Evolutionary conservation across 2,888 invertebrate species (phyloP), one percentile per base, ranked within the genome.

Genomic region (Nematopogon swammerdamellus): DNA sequence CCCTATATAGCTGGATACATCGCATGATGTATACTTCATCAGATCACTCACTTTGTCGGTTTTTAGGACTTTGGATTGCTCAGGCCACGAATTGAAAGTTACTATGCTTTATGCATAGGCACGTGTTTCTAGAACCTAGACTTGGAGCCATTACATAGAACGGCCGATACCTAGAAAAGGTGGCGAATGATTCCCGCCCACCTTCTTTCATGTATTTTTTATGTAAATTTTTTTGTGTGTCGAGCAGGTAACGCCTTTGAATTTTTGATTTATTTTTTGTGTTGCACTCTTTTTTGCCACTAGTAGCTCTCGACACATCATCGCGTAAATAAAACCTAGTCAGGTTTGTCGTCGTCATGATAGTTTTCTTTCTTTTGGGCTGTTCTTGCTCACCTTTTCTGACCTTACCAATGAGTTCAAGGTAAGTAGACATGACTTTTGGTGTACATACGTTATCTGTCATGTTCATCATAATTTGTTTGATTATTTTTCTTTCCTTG

Each of bases 251-350:
- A 17, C 49, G 44, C 44, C 18, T 49, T 29, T 49, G 49, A 11
- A 17, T 19, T 19, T 45, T 49, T 14, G 19, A 18, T 19, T 49
- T 49, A 30, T 49, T 49, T 16, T 17, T n/a, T 10, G 49, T 49
- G n/a, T 30, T 44, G 18, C 25, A 25, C 25, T 49, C 49, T 45
- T 49, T 49, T 45, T 49, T 49, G 16, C 49, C 49, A 19, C 44
- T 44, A 2, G 49, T 42, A 19, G 44, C 30, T 49, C 45, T 25
- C 8, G 25, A 25, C 25, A 25, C 25, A 25, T 25, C 25, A 25
- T 25, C 25, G 25, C 25, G 25, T 25, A 25, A 8, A 25, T 25
- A 25, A 25, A 25, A 25, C 25, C 25, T 25, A 25, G 25, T 25
- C 8, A 25, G 25, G 25, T 25, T 25, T 4, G 25, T 25, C 25